A percentile compares a stretch with the other conserved stretches of the same genome.
Evolutionary conservation across 2,113 vertebrate species (phyloP).

Genomic region (Cyprinus carpio): DNA sequence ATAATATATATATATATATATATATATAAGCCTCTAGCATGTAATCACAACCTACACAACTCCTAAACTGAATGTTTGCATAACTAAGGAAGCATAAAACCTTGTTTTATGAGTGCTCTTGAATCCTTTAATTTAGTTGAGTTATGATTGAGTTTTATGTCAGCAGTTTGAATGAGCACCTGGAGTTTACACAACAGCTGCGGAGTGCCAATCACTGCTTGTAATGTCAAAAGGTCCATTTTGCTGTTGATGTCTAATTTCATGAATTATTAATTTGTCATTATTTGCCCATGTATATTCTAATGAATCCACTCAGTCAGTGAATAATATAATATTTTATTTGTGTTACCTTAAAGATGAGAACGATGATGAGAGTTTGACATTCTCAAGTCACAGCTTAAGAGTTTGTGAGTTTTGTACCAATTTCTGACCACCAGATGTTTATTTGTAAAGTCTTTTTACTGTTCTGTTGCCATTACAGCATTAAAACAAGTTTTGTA

Average conservation of each 20-base stretch:
- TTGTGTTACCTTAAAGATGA: background rate
- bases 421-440: background rate
- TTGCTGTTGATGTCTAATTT: background rate
- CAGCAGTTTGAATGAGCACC: background rate
- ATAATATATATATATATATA: too few relatives aligned
- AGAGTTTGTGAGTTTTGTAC: background rate
- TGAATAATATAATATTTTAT: background rate
- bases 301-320: background rate
- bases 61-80: background rate
- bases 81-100: slow-evolving; percentile 2
- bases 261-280: slow-evolving; percentile 18
- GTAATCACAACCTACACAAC: slow-evolving; percentile 12
- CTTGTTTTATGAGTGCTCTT: slow-evolving; percentile 5
- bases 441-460: background rate
- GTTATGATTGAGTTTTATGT: slow-evolving; percentile 4
- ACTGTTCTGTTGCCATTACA: background rate
- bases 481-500: background rate
- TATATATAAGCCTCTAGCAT: slow-evolving; percentile 4
- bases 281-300: background rate
- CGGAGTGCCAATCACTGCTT: background rate
- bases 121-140: slow-evolving; percentile 12
- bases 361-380: background rate
- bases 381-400: background rate
- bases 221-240: slow-evolving; percentile 4
- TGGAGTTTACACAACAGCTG: slow-evolving; percentile 17